Conservation (phyloP, 2,888 invertebrate species). For the Harpagoxenus sublaevis region DNA sequence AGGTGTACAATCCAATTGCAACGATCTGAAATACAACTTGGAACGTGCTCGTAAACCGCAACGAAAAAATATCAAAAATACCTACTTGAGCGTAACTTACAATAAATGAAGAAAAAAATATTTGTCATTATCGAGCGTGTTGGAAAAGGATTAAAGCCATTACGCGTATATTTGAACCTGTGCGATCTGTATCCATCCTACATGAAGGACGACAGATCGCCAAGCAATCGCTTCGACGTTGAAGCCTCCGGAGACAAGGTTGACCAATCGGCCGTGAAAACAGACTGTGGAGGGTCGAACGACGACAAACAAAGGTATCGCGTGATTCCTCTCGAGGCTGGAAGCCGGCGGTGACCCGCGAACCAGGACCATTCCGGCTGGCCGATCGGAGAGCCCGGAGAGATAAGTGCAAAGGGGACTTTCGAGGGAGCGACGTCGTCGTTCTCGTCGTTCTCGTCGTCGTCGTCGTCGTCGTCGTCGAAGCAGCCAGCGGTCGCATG, state of each 20-base stretch:
- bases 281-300: slow-evolving; percentile 41
- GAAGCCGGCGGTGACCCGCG: slow-evolving; percentile 39
- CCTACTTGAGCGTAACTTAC: neutral
- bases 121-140: neutral
- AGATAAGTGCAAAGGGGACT: slow-evolving; percentile 73
- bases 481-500: slow-evolving; percentile 60
- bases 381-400: neutral
- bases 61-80: neutral
- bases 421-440: slow-evolving; percentile 51
- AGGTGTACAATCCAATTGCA: neutral
- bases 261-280: slow-evolving; percentile 65
- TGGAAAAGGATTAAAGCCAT: neutral
- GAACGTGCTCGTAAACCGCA: neutral
- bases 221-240: neutral
- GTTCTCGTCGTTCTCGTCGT: neutral
- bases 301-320: slow-evolving; percentile 71
- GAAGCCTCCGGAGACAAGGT: slow-evolving; percentile 61
- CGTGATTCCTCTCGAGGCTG: slow-evolving; percentile 63
- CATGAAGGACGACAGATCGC: neutral
- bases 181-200: neutral
- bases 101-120: neutral
- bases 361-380: slow-evolving; percentile 24
- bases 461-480: slow-evolving; percentile 30
- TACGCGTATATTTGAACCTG: neutral
- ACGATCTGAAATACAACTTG: neutral